These are phyloP conservation scores for Phasia obesa DNA, from an alignment of 2,888 invertebrate species.

Conservation along the genomic window DNA sequence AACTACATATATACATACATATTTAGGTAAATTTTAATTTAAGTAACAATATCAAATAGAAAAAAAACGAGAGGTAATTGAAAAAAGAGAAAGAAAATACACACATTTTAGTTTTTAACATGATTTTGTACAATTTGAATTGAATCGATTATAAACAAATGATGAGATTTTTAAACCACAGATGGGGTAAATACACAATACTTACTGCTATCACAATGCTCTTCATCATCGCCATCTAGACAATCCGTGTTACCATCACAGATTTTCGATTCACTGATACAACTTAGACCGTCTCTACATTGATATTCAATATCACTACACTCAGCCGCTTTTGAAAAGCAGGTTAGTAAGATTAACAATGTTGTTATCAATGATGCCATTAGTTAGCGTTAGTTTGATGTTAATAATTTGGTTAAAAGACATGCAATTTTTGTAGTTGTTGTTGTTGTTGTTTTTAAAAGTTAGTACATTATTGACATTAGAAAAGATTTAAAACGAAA, in stretches of 20 bases:
- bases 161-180: neutral
- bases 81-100: constrained; percentile 42
- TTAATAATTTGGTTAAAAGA: constrained; percentile 51
- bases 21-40: neutral
- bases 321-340: constrained; percentile 77
- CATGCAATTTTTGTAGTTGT: constrained; percentile 61
- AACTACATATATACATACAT: too few relatives aligned
- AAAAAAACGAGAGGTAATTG: constrained; percentile 5
- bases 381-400: constrained; percentile 32
- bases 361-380: constrained; percentile 20
- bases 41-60: neutral
- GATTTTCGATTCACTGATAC: constrained; percentile 79
- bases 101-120: constrained; percentile 28
- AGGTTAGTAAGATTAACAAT: constrained; percentile 66
- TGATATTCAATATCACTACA: constrained; percentile 80
- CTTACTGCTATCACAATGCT: constrained; percentile 82
- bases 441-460: constrained; percentile 36
- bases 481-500: neutral
- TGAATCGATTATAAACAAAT: constrained; percentile 32
- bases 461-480: constrained; percentile 24
- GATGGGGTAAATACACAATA: constrained; percentile 58
- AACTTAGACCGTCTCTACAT: constrained; percentile 79
- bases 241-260: constrained; percentile 81
- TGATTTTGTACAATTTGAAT: constrained; percentile 1
- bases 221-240: constrained; percentile 81